Percentiles rank a stretch among this genome's conserved stretches.
Conservation (phyloP, 2,113 vertebrate species). For the Casuarius casuarius region DNA sequence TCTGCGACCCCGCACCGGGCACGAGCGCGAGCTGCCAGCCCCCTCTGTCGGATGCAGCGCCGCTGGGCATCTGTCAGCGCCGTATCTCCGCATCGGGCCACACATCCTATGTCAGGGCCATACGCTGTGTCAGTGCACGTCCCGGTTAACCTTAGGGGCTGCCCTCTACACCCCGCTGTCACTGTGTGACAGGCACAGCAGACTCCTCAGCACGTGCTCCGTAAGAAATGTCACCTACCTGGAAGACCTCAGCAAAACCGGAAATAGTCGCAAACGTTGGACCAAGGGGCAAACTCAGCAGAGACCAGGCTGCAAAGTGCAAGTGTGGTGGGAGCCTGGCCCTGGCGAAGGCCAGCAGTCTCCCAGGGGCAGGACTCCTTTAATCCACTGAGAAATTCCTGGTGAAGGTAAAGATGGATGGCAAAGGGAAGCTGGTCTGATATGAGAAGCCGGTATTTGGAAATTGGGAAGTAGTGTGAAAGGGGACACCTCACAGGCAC, state of each 20-base stretch:
- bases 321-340: accelerated
- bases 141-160: not conserved
- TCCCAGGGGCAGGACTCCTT: not conserved
- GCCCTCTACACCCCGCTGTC: not conserved
- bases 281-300: not conserved
- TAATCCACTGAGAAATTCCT: not conserved
- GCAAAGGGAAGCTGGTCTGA: not conserved
- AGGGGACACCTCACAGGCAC: not conserved
- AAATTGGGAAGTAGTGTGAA: not conserved
- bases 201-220: not conserved
- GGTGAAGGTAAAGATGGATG: not conserved
- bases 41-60: not conserved
- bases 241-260: not conserved
- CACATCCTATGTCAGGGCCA: accelerated
- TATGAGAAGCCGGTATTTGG: not conserved
- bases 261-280: not conserved
- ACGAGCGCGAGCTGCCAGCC: not conserved
- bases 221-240: not conserved
- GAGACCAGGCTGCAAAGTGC: not conserved
- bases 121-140: not conserved
- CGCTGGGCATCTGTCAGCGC: not conserved
- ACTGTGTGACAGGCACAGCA: not conserved
- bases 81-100: accelerated
- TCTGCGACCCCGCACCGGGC: not conserved
- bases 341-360: not conserved